These are phyloP conservation scores for Pseudococcus viburni DNA, from an alignment of 2,888 invertebrate genomes.

Conservation along the genomic window DNA sequence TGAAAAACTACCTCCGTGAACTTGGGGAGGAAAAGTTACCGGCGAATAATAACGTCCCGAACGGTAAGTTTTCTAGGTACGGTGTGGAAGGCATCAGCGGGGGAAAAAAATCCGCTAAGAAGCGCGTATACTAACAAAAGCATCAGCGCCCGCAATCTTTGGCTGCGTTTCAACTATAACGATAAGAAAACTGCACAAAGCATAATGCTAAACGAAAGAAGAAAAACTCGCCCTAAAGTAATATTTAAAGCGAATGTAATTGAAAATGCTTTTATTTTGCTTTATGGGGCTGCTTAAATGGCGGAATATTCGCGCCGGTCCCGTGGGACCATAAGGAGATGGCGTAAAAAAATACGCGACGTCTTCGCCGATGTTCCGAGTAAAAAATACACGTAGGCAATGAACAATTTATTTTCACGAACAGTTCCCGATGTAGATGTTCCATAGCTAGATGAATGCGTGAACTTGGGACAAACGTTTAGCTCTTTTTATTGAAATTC, in stretches of 20 bases:
- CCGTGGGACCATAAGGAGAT: neutral
- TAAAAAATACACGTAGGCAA: too few species aligned
- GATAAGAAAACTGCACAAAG: constrained; percentile 35
- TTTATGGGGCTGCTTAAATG: constrained; percentile 16
- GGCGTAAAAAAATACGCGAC: neutral
- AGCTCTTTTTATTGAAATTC: too few species aligned
- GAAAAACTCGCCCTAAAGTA: constrained; percentile 27
- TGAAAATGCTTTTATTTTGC: constrained; percentile 35
- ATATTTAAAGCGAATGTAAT: constrained; percentile 31
- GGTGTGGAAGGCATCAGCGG: neutral
- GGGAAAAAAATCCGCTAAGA: neutral
- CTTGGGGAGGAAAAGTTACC: neutral
- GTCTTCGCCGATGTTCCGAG: too few species aligned
- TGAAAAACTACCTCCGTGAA: constrained; percentile 25
- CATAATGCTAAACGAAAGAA: constrained; percentile 27
- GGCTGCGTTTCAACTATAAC: constrained; percentile 28
- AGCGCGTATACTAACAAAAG: constrained; percentile 27
- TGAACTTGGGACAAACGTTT: too few species aligned
- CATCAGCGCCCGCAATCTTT: constrained; percentile 17
- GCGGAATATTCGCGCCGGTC: neutral
- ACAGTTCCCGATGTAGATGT: too few species aligned
- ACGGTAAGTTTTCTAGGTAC: neutral
- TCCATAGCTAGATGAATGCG: too few species aligned
- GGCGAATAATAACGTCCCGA: constrained; percentile 18
- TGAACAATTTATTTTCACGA: too few species aligned